Evolutionary conservation across 2,797 vertebrate species (phyloP).

Genomic region (Ceyx erithaca): DNA sequence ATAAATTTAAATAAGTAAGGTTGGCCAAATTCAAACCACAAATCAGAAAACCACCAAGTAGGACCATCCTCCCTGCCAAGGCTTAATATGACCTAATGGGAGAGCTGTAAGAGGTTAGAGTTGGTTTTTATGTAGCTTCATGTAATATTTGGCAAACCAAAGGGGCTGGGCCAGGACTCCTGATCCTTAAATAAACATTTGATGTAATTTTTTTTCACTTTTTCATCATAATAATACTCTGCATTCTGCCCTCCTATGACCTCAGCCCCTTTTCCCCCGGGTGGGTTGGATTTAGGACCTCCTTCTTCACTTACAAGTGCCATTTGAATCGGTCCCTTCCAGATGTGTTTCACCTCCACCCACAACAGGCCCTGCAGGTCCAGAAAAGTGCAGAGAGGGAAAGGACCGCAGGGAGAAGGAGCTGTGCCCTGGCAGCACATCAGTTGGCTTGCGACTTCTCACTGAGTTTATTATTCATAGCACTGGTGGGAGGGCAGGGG

Average conservation of each 20-base stretch:
- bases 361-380: slow-evolving; percentile 69
- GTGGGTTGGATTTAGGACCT: slow-evolving; percentile 63
- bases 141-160: slow-evolving; percentile 80
- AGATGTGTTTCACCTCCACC: slow-evolving; percentile 74
- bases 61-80: slow-evolving; percentile 78
- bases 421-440: slow-evolving; percentile 72
- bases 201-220: slow-evolving; percentile 76
- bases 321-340: slow-evolving; percentile 67
- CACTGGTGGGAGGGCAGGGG: slow-evolving; percentile 70
- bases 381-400: slow-evolving; percentile 45
- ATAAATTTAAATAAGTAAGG: slow-evolving; percentile 77
- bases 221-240: slow-evolving; percentile 75
- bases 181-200: slow-evolving; percentile 82
- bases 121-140: slow-evolving; percentile 77
- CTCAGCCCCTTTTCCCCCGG: slow-evolving; percentile 68
- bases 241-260: slow-evolving; percentile 76
- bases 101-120: slow-evolving; percentile 79
- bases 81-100: slow-evolving; percentile 81
- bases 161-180: slow-evolving; percentile 73
- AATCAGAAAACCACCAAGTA: slow-evolving; percentile 83
- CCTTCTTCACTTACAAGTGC: slow-evolving; percentile 65
- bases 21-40: slow-evolving; percentile 84
- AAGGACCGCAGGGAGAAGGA: slow-evolving; percentile 66
- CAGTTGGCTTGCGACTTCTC: slow-evolving; percentile 65
- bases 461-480: slow-evolving; percentile 78